Percentiles rank a stretch among this genome's conserved stretches.
Conservation (phyloP, 2,888 invertebrate species). For the Belgica antarctica region DNA sequence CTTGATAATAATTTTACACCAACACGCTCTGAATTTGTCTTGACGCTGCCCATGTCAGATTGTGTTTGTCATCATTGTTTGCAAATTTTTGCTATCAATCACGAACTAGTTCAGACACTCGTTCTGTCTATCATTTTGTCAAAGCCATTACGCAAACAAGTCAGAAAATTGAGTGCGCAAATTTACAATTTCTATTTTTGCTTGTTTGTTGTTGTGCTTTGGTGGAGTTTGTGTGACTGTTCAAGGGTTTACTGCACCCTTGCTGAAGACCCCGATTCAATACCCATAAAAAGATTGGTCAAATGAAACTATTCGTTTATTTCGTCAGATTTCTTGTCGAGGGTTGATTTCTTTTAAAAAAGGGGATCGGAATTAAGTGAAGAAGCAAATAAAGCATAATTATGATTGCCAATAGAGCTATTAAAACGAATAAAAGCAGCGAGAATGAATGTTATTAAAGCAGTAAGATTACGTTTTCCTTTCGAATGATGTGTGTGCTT, state of each 20-base stretch:
- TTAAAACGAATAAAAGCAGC: not conserved
- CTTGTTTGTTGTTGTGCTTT: not conserved
- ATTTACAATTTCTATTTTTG: slow-evolving; percentile 6
- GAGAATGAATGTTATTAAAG: not conserved
- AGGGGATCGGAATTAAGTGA: not conserved
- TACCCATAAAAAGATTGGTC: not conserved
- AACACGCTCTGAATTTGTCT: too few species aligned
- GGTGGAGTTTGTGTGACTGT: too few species aligned
- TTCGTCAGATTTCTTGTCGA: not conserved
- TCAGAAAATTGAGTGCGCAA: slow-evolving; percentile 15
- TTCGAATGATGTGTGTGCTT: not conserved
- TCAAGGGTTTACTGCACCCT: too few species aligned
- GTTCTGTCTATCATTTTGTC: slow-evolving; percentile 8
- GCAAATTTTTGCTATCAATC: too few species aligned
- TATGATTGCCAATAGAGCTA: slow-evolving; percentile 2
- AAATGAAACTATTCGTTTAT: slow-evolving; percentile 16
- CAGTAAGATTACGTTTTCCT: not conserved
- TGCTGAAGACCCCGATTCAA: not conserved
- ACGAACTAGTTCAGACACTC: too few species aligned
- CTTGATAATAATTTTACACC: too few species aligned
- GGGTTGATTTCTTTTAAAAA: too few species aligned
- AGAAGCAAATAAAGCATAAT: slow-evolving; percentile 15
- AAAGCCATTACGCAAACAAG: slow-evolving; percentile 25
- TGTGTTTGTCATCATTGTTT: too few species aligned
- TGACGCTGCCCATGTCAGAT: too few species aligned